Conservation (phyloP, 1,140 invertebrate species). For the Ceratosolen solmsi region DNA sequence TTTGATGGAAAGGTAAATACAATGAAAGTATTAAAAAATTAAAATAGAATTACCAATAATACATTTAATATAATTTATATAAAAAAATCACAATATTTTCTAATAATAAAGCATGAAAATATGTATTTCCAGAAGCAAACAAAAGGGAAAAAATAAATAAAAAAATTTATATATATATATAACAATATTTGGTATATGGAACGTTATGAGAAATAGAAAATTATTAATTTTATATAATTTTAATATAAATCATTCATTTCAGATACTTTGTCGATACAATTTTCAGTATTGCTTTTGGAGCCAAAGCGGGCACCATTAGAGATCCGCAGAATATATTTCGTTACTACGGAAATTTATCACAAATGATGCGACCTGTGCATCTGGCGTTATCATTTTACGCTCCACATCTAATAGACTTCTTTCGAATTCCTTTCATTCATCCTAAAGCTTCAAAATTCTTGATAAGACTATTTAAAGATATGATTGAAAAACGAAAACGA, state of each 20-base stretch:
- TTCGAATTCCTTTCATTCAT: not conserved
- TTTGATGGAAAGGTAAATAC: slow-evolving; percentile 55
- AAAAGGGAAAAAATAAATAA: no score
- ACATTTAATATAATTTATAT: not conserved
- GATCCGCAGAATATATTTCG: slow-evolving; percentile 58
- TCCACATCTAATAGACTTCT: not conserved
- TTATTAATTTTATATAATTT: not conserved
- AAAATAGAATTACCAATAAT: no score
- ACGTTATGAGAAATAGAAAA: not conserved
- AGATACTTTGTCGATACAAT: slow-evolving; percentile 77
- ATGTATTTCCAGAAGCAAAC: no score
- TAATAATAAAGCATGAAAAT: no score
- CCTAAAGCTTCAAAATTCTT: slow-evolving; percentile 59
- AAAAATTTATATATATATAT: not conserved
- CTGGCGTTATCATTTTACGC: not conserved
- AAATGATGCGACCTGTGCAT: slow-evolving; percentile 24
- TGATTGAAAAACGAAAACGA: slow-evolving; percentile 55
- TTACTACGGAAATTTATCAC: slow-evolving; percentile 1
- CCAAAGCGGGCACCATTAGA: slow-evolving; percentile 67
- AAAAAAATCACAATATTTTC: not conserved
- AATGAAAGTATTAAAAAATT: no score
- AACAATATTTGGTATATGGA: no score
- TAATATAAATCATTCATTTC: not conserved
- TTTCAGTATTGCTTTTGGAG: slow-evolving; percentile 74
- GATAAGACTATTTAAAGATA: slow-evolving; percentile 54